Conservation (phyloP, 2,113 vertebrate species). For the Tylochromis polylepis region DNA sequence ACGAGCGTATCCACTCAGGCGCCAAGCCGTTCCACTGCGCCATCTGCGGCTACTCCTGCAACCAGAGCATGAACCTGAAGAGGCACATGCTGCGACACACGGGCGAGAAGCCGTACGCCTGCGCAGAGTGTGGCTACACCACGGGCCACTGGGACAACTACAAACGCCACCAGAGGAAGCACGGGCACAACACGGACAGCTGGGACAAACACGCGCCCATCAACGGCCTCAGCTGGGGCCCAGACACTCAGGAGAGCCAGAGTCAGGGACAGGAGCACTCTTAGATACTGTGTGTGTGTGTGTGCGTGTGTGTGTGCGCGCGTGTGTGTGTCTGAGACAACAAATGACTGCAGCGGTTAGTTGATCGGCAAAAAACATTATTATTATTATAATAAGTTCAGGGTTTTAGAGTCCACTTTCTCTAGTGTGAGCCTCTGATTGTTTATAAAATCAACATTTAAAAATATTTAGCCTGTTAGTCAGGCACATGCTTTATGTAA, state of each 20-base stretch:
- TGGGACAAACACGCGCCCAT: conserved; percentile 71
- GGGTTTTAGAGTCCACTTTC: not conserved
- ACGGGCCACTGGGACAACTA: conserved; percentile 99
- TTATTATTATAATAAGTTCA: not conserved
- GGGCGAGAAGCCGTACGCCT: conserved; percentile 90
- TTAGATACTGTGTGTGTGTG: not conserved
- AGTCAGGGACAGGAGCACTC: not conserved
- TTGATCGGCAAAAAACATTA: not conserved
- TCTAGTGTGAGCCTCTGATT: not conserved
- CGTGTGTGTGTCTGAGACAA: not conserved
- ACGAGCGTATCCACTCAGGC: conserved; percentile 92
- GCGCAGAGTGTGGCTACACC: conserved; percentile 85
- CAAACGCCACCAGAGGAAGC: conserved; percentile 96
- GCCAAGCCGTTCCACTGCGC: conserved; percentile 93
- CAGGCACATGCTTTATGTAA: not conserved
- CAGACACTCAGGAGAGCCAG: not conserved
- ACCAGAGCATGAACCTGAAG: conserved; percentile 99
- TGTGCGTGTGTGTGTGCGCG: not conserved
- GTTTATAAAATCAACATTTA: not conserved
- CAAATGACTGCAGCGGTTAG: not conserved
- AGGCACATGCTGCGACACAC: conserved; percentile 94
- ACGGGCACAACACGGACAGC: conserved; percentile 79
- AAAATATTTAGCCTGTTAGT: not conserved
- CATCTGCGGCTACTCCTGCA: conserved; percentile 92
- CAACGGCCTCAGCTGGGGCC: conserved; percentile 11